These are phyloP conservation scores for Volucella inflata DNA, from an alignment of 2,888 invertebrate genomes.

Conservation along the genomic window DNA sequence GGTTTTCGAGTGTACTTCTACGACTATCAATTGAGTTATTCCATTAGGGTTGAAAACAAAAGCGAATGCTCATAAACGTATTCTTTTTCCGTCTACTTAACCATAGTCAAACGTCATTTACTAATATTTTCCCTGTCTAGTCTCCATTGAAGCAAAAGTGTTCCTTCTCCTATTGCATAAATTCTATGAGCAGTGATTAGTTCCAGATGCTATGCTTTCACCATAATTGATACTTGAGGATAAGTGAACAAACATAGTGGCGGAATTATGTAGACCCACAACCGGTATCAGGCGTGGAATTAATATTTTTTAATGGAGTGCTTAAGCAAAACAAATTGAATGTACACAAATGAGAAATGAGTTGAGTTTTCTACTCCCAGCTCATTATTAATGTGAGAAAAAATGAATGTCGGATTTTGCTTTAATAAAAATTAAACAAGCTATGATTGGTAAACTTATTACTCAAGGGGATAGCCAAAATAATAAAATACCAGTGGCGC, in stretches of 20 bases:
- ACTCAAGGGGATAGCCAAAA: not conserved
- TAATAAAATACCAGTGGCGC: not conserved
- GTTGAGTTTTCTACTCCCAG: not conserved
- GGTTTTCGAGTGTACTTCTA: too few species aligned
- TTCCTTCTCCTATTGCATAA: constrained; percentile 22
- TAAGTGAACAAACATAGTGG: not conserved
- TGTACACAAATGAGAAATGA: not conserved
- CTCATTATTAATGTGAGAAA: not conserved
- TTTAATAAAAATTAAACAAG: constrained; percentile 26
- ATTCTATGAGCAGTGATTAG: constrained; percentile 25
- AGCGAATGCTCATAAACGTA: too few species aligned
- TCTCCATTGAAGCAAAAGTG: not conserved
- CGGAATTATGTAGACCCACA: not conserved
- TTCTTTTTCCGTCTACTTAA: too few species aligned
- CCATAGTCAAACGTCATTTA: not conserved
- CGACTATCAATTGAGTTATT: too few species aligned
- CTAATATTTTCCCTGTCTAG: not conserved
- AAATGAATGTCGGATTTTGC: not conserved
- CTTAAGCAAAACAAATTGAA: not conserved
- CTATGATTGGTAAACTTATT: constrained; percentile 8
- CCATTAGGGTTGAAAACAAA: too few species aligned
- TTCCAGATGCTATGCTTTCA: constrained; percentile 15
- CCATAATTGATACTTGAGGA: constrained; percentile 21
- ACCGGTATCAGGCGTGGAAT: not conserved
- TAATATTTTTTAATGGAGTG: not conserved